Evolutionary conservation across 2,113 vertebrate genomes (phyloP), one percentile per base, ranked within the genome.

Genomic region (Neolamprologus sp.): DNA sequence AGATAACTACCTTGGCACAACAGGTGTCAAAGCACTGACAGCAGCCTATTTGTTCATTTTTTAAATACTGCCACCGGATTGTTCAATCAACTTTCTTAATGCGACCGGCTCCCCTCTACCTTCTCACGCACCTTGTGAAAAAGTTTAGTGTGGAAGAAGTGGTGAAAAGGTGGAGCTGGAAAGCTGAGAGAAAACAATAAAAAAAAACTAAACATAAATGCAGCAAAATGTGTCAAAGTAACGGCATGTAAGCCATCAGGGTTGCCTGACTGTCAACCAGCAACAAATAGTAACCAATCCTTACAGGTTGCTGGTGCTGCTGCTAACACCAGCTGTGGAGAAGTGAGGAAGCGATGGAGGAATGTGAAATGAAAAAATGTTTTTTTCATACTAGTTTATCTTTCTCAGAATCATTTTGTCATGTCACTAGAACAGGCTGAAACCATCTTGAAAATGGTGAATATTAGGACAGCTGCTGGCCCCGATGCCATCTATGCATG

Each of bases 291-390:
- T 58, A 58, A 58, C 55, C 26, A 58, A 9, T 58, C 57, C 28
- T 0, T 30, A 60, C 57, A 60, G 57, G 0, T 4, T 63, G 58
- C 58, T 63, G 28, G 2, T 35, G 16, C 58, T 63, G 58, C 58
- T 35, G 58, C 58, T 19, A 63, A 33, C 9, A 63, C 28, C 58
- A 63, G 28, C 58, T 63, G 58, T 63, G 58, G 28, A 63, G 3
- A 63, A 63, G 58, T 33, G 9, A 19, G 58, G 58, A 63, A 63
- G 58, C 9, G 0, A 63, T 63, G 58, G 16, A 63, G 58, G 28
- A 63, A 63, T 63, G 58, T 33, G 28, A 19, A 0, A 19, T 33
- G 0, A 63, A 60, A 10, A 58, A 58, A 9, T 1, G 0, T 6
- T 30, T 30, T 60, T 60, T 60, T 60, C 2, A 60, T 60, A 3